Evolutionary conservation across 2,113 vertebrate species (phyloP).

Genomic region (Nycticorax nycticorax): DNA sequence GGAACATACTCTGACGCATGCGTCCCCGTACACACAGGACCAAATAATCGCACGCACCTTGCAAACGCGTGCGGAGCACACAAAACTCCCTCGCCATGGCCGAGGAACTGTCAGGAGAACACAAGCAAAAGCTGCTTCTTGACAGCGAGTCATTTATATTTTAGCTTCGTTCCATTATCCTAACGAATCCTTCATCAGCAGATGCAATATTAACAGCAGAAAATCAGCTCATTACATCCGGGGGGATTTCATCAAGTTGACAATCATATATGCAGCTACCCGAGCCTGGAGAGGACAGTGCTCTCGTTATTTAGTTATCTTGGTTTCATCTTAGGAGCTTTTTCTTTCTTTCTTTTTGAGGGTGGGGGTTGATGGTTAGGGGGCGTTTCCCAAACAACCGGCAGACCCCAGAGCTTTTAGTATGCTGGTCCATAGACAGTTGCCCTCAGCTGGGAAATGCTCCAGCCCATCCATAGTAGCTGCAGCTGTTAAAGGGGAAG

Average conservation of each 20-base stretch:
- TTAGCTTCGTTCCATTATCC: conserved; percentile 99
- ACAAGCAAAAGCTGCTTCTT: conserved; percentile 99
- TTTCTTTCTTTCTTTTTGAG: conserved; percentile 73
- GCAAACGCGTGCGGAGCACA: conserved; percentile 1
- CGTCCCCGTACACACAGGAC: not conserved
- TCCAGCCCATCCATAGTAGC: conserved; percentile 86
- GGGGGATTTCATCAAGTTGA: conserved; percentile 99
- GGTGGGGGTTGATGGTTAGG: not conserved
- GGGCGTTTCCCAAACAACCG: conserved; percentile 86
- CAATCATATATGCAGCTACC: conserved; percentile 96
- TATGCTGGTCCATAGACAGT: conserved; percentile 79
- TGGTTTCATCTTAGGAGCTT: conserved; percentile 70
- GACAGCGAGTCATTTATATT: conserved; percentile 99
- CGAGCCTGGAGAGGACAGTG: conserved; percentile 82
- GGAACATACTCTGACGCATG: not conserved
- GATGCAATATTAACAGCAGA: conserved; percentile 99
- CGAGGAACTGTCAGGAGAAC: conserved; percentile 94
- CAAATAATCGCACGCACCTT: not conserved
- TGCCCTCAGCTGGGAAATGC: conserved; percentile 75
- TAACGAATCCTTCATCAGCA: conserved; percentile 99
- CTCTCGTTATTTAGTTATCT: conserved; percentile 75
- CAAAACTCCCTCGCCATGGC: conserved; percentile 70
- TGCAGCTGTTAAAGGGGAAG: conserved; percentile 68
- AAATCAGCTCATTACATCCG: conserved; percentile 99
- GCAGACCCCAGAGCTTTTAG: conserved; percentile 84